phyloP scores from a whole-genome alignment of 2,797 vertebrate species.

The Microtus agrestis region DNA sequence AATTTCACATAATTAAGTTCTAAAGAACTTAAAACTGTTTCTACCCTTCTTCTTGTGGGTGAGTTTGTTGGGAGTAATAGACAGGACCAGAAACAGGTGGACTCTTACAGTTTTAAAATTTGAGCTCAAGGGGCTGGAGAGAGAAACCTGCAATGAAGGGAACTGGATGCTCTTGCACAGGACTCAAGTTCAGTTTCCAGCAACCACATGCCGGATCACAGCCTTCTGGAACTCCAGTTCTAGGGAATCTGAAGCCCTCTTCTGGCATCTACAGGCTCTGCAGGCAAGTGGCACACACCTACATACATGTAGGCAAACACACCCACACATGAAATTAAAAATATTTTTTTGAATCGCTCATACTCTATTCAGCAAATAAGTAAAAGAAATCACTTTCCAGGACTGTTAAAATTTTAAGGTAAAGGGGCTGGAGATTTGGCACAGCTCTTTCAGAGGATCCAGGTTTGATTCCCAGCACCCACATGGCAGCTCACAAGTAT shows the following conservation, averaged over 20 bases:
- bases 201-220: too few species aligned
- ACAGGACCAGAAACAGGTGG: neutral
- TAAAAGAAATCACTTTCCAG: neutral
- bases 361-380: conserved; percentile 6
- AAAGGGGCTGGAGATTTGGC: neutral
- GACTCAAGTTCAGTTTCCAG: neutral
- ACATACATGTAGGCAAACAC: neutral
- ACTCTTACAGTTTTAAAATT: neutral
- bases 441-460: too few species aligned
- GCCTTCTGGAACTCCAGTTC: neutral
- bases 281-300: neutral
- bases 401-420: neutral
- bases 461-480: too few species aligned
- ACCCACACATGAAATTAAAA: neutral
- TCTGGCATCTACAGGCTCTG: neutral
- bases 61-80: neutral
- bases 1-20: neutral
- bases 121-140: neutral
- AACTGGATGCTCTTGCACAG: neutral
- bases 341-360: neutral
- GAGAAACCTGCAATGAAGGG: too few species aligned
- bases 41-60: neutral
- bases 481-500: too few species aligned
- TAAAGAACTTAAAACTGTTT: neutral
- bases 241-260: neutral